These are phyloP conservation scores for Salvelinus fontinalis DNA, from an alignment of 2,113 vertebrate species.

Conservation along the genomic window DNA sequence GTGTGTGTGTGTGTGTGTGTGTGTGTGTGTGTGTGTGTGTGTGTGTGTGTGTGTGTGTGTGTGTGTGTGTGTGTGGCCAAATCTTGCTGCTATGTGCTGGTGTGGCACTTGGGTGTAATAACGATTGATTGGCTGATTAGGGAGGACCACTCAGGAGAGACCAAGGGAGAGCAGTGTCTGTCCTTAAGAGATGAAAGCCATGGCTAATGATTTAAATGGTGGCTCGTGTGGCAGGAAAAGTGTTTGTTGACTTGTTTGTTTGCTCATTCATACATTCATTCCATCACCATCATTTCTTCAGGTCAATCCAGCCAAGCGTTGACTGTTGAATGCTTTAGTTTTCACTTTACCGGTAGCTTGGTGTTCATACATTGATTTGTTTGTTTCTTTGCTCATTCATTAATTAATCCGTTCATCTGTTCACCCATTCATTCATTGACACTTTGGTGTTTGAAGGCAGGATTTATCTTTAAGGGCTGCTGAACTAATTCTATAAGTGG, in stretches of 20 bases:
- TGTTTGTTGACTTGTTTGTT: slow-evolving; percentile 29
- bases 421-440: neutral
- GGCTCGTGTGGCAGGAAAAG: slow-evolving; percentile 27
- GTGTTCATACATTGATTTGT: neutral
- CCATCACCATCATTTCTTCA: no score
- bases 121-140: slow-evolving; percentile 68
- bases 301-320: neutral
- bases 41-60: neutral
- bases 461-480: neutral
- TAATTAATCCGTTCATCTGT: neutral
- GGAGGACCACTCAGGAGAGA: slow-evolving; percentile 56
- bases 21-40: neutral
- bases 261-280: slow-evolving; percentile 3
- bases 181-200: neutral
- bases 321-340: neutral
- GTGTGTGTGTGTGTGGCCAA: slow-evolving; percentile 43
- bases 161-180: slow-evolving; percentile 19
- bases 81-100: slow-evolving; percentile 53
- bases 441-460: neutral
- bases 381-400: neutral
- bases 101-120: slow-evolving; percentile 59
- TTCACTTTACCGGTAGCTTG: neutral
- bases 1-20: neutral
- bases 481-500: neutral
- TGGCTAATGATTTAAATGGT: slow-evolving; percentile 55